Evolutionary conservation across 2,113 vertebrate genomes (phyloP).

Genomic region (Murina feae): DNA sequence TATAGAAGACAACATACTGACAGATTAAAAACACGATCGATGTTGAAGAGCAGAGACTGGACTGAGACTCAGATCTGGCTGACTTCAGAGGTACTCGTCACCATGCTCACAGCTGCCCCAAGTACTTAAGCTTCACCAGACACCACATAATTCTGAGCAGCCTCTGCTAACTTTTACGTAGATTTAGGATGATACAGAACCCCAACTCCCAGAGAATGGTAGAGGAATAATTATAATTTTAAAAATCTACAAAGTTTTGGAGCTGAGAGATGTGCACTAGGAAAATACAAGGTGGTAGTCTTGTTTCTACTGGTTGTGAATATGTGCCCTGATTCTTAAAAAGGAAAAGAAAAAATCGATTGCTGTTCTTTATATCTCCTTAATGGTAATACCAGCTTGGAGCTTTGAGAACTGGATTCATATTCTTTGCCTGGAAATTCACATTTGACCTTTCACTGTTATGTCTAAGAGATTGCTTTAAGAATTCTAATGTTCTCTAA

Average conservation of each 20-base stretch:
- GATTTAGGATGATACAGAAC: not conserved
- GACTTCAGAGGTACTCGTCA: not conserved
- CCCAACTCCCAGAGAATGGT: not conserved
- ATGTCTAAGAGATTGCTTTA: not conserved
- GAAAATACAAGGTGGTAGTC: not conserved
- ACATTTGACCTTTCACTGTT: not conserved
- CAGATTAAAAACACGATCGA: not conserved
- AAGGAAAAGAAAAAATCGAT: constrained; percentile 23
- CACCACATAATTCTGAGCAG: not conserved
- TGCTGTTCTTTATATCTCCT: not conserved
- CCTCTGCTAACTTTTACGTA: not conserved
- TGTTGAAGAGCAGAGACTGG: not conserved
- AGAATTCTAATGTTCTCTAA: constrained; percentile 28
- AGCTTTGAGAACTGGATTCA: constrained; percentile 21
- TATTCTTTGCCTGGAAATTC: not conserved
- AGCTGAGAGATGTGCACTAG: not conserved
- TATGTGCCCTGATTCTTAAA: constrained; percentile 8
- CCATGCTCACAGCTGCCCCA: not conserved
- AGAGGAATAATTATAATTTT: constrained; percentile 23
- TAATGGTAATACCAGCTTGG: not conserved
- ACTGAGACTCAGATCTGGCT: not conserved
- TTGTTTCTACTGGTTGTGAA: not conserved
- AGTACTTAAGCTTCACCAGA: not conserved
- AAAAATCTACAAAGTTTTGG: not conserved
- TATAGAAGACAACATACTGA: not conserved